A percentile compares a stretch with the other conserved stretches of the same genome.
These are phyloP conservation scores for Dicentrarchus labrax DNA, from an alignment of 2,113 vertebrate genomes.

Conservation along the genomic window DNA sequence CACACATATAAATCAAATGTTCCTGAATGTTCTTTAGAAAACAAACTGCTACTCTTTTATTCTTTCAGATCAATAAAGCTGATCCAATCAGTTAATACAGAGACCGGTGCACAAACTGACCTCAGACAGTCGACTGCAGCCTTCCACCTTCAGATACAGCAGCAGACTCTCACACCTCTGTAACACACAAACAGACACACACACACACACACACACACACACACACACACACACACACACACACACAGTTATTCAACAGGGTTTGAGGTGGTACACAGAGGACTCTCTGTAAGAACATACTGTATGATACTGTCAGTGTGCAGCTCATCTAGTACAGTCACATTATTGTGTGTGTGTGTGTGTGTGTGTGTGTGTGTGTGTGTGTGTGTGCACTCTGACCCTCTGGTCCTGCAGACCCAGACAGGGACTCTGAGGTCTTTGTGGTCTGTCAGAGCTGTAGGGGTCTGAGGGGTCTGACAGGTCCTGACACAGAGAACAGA, in stretches of 20 bases:
- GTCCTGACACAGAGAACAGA: conserved; percentile 52
- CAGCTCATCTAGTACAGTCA: too few species aligned
- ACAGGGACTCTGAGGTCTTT: fast-evolving
- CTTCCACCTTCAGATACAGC: conserved; percentile 48
- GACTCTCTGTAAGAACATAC: too few species aligned
- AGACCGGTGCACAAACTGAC: conserved; percentile 11
- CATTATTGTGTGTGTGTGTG: not conserved
- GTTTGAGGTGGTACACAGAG: not conserved
- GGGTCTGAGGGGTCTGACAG: conserved; percentile 49
- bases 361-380: not conserved
- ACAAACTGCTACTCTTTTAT: too few species aligned
- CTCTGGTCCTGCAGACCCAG: conserved; percentile 50
- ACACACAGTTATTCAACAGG: not conserved
- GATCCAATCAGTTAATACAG: too few species aligned
- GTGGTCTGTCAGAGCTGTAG: conserved; percentile 20
- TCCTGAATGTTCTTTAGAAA: too few species aligned
- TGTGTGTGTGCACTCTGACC: conserved; percentile 26
- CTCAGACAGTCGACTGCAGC: not conserved
- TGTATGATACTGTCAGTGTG: too few species aligned
- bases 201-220: not conserved
- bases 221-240: not conserved
- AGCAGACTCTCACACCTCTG: conserved; percentile 64
- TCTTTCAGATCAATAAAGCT: too few species aligned
- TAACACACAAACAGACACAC: not conserved
- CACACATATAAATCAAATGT: too few species aligned